These are phyloP conservation scores for Brenthis ino DNA, from an alignment of 2,888 invertebrate species.

Conservation along the genomic window DNA sequence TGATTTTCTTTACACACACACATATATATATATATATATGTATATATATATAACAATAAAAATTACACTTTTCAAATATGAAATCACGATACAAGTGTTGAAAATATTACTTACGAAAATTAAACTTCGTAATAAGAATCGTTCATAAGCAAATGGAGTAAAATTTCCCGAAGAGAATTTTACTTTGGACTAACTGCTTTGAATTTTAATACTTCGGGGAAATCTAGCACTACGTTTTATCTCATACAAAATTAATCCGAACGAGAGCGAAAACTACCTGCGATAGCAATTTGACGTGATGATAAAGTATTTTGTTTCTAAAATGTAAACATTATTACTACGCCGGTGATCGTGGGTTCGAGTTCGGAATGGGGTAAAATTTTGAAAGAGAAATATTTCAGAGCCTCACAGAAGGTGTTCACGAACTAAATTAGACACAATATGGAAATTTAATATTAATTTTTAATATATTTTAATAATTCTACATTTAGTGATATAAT, in stretches of 20 bases:
- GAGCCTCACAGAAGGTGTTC: too few species aligned
- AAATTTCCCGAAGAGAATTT: slow-evolving; percentile 11
- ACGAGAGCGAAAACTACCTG: slow-evolving; percentile 19
- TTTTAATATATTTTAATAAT: too few species aligned
- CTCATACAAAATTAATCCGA: slow-evolving; percentile 28
- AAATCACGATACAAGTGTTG: neutral
- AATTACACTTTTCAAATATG: neutral
- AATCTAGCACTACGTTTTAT: slow-evolving; percentile 29
- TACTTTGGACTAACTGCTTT: slow-evolving; percentile 10
- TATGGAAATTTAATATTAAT: too few species aligned
- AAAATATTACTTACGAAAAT: neutral
- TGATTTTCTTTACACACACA: too few species aligned
- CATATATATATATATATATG: too few species aligned
- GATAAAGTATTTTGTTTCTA: neutral
- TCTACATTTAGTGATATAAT: too few species aligned
- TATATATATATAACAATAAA: too few species aligned
- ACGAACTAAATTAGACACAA: too few species aligned
- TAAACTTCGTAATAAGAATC: neutral
- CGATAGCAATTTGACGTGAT: neutral
- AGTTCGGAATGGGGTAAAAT: too few species aligned
- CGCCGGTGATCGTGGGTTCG: too few species aligned
- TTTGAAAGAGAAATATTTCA: too few species aligned
- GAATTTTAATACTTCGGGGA: slow-evolving; percentile 24
- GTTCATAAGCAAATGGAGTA: slow-evolving; percentile 3
- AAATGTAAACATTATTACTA: neutral